A percentile compares a stretch with the other conserved stretches of the same genome.
phyloP scores from a whole-genome alignment of 1,140 invertebrate genomes.

The Oryctes rhinoceros region DNA sequence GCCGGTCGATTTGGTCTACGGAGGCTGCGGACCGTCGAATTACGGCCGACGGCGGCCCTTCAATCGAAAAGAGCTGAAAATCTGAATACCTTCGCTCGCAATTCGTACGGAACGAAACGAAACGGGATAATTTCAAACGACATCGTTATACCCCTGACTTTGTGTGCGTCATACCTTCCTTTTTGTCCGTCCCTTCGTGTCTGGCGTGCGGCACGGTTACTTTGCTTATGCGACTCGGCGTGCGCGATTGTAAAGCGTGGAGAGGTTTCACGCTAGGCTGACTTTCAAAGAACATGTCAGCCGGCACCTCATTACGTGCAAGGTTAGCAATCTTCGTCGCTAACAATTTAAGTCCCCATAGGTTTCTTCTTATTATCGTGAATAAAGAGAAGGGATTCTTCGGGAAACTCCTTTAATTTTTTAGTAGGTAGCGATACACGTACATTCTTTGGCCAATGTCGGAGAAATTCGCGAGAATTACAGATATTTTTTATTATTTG shows the following conservation, averaged over 20 bases:
- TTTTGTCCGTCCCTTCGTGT: not conserved
- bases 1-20: not conserved
- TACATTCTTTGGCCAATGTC: no score
- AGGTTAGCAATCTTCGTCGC: no score
- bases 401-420: no score
- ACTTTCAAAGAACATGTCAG: constrained; percentile 32
- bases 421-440: no score
- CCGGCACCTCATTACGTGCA: constrained; percentile 19
- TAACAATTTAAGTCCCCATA: no score
- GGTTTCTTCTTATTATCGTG: no score
- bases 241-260: not conserved
- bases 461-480: no score
- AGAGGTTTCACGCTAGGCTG: constrained; percentile 30
- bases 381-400: no score
- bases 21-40: not conserved
- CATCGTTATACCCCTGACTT: constrained; percentile 6
- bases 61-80: constrained; percentile 5
- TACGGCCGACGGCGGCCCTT: constrained; percentile 1
- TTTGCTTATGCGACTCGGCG: not conserved
- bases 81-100: not conserved
- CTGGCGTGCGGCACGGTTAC: no score
- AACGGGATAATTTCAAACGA: constrained; percentile 21
- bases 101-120: constrained; percentile 1
- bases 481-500: no score
- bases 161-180: not conserved